phyloP scores from a whole-genome alignment of 2,113 vertebrate genomes.

The Brachypteracias leptosomus region DNA sequence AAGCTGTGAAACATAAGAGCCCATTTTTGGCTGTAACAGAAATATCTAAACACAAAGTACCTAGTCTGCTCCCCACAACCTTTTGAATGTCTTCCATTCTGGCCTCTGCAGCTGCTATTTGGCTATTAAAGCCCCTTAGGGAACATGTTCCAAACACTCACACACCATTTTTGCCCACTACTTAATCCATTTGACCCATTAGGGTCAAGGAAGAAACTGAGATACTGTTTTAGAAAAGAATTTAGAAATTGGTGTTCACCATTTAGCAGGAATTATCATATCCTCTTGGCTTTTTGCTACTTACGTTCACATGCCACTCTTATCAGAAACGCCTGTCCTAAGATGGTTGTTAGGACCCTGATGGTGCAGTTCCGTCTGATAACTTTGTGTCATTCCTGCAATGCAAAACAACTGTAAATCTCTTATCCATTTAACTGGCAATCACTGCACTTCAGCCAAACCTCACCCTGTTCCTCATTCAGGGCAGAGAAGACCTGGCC shows the following conservation, averaged over 20 bases:
- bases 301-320: rapidly evolving
- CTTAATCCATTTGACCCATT: constrained; percentile 1
- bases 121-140: background rate
- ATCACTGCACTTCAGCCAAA: background rate
- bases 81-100: background rate
- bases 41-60: background rate
- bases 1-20: background rate
- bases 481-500: background rate
- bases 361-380: background rate
- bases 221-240: background rate
- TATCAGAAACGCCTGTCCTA: background rate
- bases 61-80: background rate
- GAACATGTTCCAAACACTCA: background rate
- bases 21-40: background rate
- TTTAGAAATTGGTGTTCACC: background rate
- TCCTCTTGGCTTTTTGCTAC: background rate
- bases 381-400: background rate
- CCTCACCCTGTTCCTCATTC: background rate
- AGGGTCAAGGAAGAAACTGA: background rate
- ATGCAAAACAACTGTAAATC: background rate
- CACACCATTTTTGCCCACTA: background rate
- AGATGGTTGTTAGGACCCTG: background rate
- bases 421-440: background rate
- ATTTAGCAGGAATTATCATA: background rate
- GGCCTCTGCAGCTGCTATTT: constrained; percentile 10